phyloP scores from a whole-genome alignment of 2,113 vertebrate species.

The Nannobrachium achirus region DNA sequence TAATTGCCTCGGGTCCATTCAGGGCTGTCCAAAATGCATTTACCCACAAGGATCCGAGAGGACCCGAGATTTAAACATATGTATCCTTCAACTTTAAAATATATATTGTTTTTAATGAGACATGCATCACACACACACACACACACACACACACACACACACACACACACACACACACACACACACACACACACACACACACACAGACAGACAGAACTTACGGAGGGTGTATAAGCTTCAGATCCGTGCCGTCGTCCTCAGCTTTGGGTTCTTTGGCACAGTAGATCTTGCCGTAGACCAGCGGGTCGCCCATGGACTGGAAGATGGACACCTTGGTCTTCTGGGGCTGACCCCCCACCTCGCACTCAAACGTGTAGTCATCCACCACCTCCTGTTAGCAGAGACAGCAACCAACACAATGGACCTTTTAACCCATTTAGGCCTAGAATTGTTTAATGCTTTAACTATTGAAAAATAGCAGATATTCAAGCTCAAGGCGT shows the following conservation, averaged over 20 bases:
- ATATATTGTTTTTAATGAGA: too few species aligned
- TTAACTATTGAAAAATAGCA: too few species aligned
- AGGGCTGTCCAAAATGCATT: too few species aligned
- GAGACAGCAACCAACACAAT: neutral
- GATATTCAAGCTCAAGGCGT: too few species aligned
- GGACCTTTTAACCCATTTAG: neutral
- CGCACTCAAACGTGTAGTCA: conserved; percentile 96
- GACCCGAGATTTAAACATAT: too few species aligned
- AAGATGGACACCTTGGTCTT: conserved; percentile 94
- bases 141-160: neutral
- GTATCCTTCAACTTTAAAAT: too few species aligned
- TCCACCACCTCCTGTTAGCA: conserved; percentile 88
- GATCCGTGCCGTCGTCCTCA: conserved; percentile 86
- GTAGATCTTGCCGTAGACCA: conserved; percentile 96
- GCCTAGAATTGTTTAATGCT: too few species aligned
- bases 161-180: neutral
- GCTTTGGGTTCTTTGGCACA: conserved; percentile 84
- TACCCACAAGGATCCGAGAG: too few species aligned
- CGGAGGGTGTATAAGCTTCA: conserved; percentile 88
- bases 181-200: neutral
- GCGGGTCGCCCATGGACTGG: conserved; percentile 92
- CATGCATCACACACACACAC: neutral
- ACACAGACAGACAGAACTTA: conserved; percentile 72
- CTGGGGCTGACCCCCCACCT: conserved; percentile 89
- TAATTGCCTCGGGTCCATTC: too few species aligned